A percentile compares a stretch with the other conserved stretches of the same genome.
Evolutionary conservation across 1,140 invertebrate species (phyloP).

Genomic region (Habropoda laboriosa): DNA sequence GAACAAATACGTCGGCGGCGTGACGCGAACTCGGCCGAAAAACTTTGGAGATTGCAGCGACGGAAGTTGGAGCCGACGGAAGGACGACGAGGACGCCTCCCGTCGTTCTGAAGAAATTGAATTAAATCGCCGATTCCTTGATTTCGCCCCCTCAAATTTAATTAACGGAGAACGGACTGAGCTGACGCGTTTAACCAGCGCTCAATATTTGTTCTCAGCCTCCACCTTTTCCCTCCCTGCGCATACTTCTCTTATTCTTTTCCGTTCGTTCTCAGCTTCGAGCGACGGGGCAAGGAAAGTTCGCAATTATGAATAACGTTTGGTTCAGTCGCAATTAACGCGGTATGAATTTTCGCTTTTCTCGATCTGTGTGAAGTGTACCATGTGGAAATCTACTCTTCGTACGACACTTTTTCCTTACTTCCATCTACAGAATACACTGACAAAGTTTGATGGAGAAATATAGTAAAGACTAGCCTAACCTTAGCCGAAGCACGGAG

Average conservation of each 20-base stretch:
- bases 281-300: background rate
- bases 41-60: slow-evolving; percentile 54
- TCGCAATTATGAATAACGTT: background rate
- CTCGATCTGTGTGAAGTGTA: no score
- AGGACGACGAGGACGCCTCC: background rate
- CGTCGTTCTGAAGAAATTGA: slow-evolving; percentile 30
- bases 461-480: no score
- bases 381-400: no score
- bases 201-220: slow-evolving; percentile 52
- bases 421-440: no score
- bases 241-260: background rate
- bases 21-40: slow-evolving; percentile 31
- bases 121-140: slow-evolving; percentile 60
- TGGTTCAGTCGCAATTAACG: background rate
- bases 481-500: no score
- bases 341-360: no score
- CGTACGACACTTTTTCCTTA: no score
- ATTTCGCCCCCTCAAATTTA: slow-evolving; percentile 43
- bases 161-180: slow-evolving; percentile 28
- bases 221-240: background rate
- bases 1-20: slow-evolving; percentile 54
- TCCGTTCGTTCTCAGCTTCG: no score
- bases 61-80: slow-evolving; percentile 6
- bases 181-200: slow-evolving; percentile 38
- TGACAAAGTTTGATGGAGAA: no score